Base-by-base conservation (phyloP, 2,797 vertebrate species). In the Sebastes cheni region DNA sequence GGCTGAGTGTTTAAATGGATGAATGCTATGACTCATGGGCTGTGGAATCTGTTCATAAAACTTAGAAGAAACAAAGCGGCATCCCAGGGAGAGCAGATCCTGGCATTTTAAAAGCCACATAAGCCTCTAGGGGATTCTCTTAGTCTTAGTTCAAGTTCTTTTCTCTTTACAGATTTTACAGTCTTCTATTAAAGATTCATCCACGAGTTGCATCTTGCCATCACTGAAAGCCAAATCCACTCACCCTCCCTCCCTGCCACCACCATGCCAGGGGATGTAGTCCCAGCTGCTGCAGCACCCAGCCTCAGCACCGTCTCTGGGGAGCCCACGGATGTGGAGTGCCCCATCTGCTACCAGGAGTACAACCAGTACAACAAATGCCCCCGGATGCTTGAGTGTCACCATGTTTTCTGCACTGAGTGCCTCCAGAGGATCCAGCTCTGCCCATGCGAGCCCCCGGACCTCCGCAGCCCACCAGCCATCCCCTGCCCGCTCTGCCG, bases 311-410 rank as follows among this genome's bases (percentile, higher is more conserved):
- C 46, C 23, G 5, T 27, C 77, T 20, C 85, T 2, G 90, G 80
- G 73, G 95, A 95, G 20, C 81, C 91, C 18, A 82, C 91, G 60
- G 96, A 96, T 67, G 89, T 94, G 73, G 96, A 96, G 70, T 96
- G 96, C 77, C 95, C 96, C 83, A 93, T 96, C 71, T 96, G 96
- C 85, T 96, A 96, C 86, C 96, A 96, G 75, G 95, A 96, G 36
- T 96, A 96, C 73, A 94, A 96, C 93, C 94, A 93, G 82, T 86
- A 83, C 75, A 92, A 86, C 67, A 96, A 95, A 67, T 94, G 93
- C 59, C 96, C 96, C 9, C 90, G 95, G 22, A 95, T 96, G 95
- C 92, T 96, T 77, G 95, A 96, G 85, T 96, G 96, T 46, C 93
- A 94, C 46, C 96, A 96, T 18, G 89, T 95, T 30, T 96, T 96